Conservation (phyloP, 30 jellyfish, hydroid and myxozoan species). For the Cassiopea andromeda region DNA sequence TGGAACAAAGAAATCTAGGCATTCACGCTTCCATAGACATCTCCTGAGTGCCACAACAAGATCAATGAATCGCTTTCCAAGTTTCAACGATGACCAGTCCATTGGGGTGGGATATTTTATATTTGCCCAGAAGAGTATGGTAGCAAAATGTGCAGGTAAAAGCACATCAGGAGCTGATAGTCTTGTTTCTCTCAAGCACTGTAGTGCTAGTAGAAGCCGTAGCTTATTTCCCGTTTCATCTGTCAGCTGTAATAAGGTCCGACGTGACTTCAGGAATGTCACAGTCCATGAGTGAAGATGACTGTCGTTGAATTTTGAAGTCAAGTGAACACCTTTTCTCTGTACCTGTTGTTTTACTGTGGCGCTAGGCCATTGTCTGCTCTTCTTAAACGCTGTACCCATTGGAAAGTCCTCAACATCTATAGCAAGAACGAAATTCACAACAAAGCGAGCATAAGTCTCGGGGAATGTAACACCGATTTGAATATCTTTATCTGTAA, state of each 20-base stretch:
- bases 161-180: slow-evolving; percentile 72
- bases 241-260: slow-evolving; percentile 66
- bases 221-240: slow-evolving; percentile 72
- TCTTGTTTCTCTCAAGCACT: slow-evolving; percentile 73
- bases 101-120: slow-evolving; percentile 61
- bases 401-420: slow-evolving; percentile 72
- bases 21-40: slow-evolving; percentile 79
- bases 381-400: slow-evolving; percentile 20
- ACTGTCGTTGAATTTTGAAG: slow-evolving; percentile 48
- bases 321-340: slow-evolving; percentile 82
- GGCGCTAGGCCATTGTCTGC: slow-evolving; percentile 80
- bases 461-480: slow-evolving; percentile 62
- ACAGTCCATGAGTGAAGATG: slow-evolving; percentile 88
- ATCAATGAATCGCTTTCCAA: slow-evolving; percentile 86
- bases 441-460: slow-evolving; percentile 46
- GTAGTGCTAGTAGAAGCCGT: slow-evolving; percentile 78
- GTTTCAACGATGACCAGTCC: slow-evolving; percentile 74
- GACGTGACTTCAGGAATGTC: slow-evolving; percentile 76
- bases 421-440: slow-evolving; percentile 68
- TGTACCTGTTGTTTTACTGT: slow-evolving; percentile 48
- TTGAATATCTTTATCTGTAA: slow-evolving; percentile 54
- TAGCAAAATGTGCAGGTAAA: slow-evolving; percentile 82
- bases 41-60: slow-evolving; percentile 82
- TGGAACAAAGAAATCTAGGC: slow-evolving; percentile 89
- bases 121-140: slow-evolving; percentile 87